Evolutionary conservation across 1,140 invertebrate species (phyloP).

Genomic region (Drosophila ohnishii): DNA sequence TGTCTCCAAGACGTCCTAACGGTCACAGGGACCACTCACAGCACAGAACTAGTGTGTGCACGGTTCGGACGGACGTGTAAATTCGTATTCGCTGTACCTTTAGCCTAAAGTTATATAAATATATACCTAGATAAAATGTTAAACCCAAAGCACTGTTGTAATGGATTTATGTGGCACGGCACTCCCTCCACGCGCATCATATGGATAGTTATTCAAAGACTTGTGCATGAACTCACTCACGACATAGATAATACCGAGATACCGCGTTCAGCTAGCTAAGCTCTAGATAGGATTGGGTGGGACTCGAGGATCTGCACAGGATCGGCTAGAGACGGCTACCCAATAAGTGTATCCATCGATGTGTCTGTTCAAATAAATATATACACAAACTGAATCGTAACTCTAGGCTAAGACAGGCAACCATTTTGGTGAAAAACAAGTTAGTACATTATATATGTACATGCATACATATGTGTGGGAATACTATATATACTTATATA

Average conservation of each 20-base stretch:
- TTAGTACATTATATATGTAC: constrained; percentile 35
- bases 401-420: constrained; percentile 41
- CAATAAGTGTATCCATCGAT: constrained; percentile 58
- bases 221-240: constrained; percentile 29
- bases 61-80: constrained; percentile 27
- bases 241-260: constrained; percentile 5
- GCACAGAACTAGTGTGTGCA: constrained; percentile 27
- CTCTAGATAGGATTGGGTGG: constrained; percentile 27
- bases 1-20: constrained; percentile 54
- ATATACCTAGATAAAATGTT: constrained; percentile 46
- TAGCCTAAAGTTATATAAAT: constrained; percentile 13
- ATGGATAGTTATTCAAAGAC: constrained; percentile 37
- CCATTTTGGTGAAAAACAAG: constrained; percentile 68
- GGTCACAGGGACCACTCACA: constrained; percentile 55
- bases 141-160: constrained; percentile 58
- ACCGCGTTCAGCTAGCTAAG: constrained; percentile 20
- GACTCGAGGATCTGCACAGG: constrained; percentile 10
- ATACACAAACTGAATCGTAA: constrained; percentile 51
- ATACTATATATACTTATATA: constrained; percentile 36
- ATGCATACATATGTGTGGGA: constrained; percentile 24
- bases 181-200: constrained; percentile 33
- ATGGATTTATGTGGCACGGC: constrained; percentile 55
- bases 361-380: constrained; percentile 65
- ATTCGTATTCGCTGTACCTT: constrained; percentile 53
- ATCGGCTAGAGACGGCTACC: neutral